Conservation (phyloP, 1,140 invertebrate genomes). For the Lordiphosa stackelbergi region DNA sequence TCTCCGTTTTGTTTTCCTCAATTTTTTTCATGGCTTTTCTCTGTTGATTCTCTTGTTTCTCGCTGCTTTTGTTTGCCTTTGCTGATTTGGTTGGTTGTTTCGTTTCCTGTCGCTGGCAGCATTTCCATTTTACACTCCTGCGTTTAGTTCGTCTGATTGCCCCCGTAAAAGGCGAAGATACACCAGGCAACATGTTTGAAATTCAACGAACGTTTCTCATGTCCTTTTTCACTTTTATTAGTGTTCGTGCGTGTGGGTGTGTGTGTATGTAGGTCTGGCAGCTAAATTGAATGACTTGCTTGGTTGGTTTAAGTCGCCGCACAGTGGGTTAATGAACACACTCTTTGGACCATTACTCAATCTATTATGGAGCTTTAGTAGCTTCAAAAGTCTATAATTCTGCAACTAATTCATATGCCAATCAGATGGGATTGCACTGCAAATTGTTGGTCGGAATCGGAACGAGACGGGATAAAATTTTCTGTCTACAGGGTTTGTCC, state of each 20-base stretch:
- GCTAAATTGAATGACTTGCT: conserved; percentile 65
- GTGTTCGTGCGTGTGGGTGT: conserved; percentile 27
- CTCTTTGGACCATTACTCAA: too few relatives aligned
- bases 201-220: conserved; percentile 62
- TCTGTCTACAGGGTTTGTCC: too few relatives aligned
- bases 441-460: too few relatives aligned
- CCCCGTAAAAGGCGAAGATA: conserved; percentile 27
- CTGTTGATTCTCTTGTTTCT: conserved; percentile 18
- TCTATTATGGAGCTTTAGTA: too few relatives aligned
- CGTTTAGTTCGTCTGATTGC: conserved; percentile 57
- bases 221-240: conserved; percentile 70
- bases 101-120: conserved; percentile 46
- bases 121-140: conserved; percentile 51
- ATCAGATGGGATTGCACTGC: too few relatives aligned
- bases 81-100: conserved; percentile 51
- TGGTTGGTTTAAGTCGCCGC: conserved; percentile 39
- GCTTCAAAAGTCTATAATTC: too few relatives aligned
- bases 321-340: too few relatives aligned
- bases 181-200: conserved; percentile 57
- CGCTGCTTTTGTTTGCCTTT: conserved; percentile 46
- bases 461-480: too few relatives aligned
- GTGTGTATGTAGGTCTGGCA: conserved; percentile 24
- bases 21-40: conserved; percentile 12
- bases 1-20: conserved; percentile 25
- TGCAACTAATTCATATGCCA: too few relatives aligned